Percentiles rank a stretch among this genome's conserved stretches.
Evolutionary conservation across 37 sponge, comb jelly and placozoan species (phyloP).

Genomic region (Eunapius fragilis): DNA sequence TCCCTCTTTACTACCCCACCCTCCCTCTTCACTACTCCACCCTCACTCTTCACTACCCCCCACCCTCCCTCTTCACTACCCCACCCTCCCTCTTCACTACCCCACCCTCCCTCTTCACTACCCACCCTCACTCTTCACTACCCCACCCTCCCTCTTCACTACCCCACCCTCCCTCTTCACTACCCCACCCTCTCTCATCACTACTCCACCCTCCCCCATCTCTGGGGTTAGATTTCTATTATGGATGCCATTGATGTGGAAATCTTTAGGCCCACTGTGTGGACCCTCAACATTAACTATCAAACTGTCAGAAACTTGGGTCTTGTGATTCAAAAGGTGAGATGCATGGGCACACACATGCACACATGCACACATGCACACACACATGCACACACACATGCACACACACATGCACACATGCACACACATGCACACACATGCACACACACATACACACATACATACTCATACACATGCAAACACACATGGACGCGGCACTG

Average conservation of each 20-base stretch:
- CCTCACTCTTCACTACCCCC: too few relatives aligned
- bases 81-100: too few relatives aligned
- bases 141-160: too few relatives aligned
- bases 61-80: too few relatives aligned
- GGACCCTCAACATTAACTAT: background rate
- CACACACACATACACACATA: too few relatives aligned
- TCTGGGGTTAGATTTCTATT: background rate
- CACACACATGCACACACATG: conserved; percentile 22
- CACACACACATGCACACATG: conserved; percentile 18
- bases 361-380: conserved; percentile 16
- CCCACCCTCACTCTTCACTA: too few relatives aligned
- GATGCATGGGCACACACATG: conserved; percentile 28
- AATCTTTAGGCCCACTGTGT: background rate
- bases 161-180: too few relatives aligned
- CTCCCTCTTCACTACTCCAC: too few relatives aligned
- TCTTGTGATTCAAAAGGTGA: background rate
- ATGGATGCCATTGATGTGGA: background rate
- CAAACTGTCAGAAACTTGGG: background rate
- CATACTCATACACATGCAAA: too few relatives aligned
- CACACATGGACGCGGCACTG: too few relatives aligned
- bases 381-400: conserved; percentile 19
- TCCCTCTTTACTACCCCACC: too few relatives aligned
- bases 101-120: too few relatives aligned
- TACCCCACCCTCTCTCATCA: background rate
- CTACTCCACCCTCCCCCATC: background rate